Conservation (phyloP, 2,888 invertebrate species). For the Scaptomyza caliginosa region DNA sequence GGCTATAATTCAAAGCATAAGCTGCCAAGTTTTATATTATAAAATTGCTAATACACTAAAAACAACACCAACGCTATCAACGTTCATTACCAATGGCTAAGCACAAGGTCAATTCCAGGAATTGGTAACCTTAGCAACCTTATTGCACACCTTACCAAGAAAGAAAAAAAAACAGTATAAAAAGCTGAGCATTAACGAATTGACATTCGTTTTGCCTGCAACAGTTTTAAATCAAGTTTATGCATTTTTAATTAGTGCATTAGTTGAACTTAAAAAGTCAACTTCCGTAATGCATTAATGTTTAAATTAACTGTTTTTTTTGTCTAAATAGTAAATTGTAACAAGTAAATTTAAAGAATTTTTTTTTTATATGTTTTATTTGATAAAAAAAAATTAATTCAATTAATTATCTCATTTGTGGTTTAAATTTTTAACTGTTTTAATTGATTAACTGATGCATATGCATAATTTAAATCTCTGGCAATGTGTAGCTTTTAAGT, state of each 20-base stretch:
- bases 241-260: neutral
- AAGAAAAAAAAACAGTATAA: neutral
- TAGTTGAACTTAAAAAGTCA: too few species aligned
- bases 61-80: neutral
- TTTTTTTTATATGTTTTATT: too few species aligned
- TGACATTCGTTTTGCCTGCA: neutral
- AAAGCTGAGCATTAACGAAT: conserved; percentile 11
- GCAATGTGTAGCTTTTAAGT: too few species aligned
- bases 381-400: too few species aligned
- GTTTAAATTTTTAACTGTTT: neutral
- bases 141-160: neutral
- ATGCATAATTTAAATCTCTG: too few species aligned
- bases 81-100: conserved; percentile 45
- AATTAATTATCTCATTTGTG: too few species aligned
- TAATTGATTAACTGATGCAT: too few species aligned
- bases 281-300: neutral
- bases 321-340: neutral
- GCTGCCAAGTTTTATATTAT: conserved; percentile 3
- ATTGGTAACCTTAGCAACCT: conserved; percentile 31
- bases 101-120: conserved; percentile 57
- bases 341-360: too few species aligned
- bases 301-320: neutral
- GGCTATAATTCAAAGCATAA: conserved; percentile 37
- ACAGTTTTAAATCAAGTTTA: neutral
- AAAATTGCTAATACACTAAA: conserved; percentile 16